These are phyloP conservation scores for Aphelinus atriplicis DNA, from an alignment of 1,140 invertebrate species.

Conservation along the genomic window DNA sequence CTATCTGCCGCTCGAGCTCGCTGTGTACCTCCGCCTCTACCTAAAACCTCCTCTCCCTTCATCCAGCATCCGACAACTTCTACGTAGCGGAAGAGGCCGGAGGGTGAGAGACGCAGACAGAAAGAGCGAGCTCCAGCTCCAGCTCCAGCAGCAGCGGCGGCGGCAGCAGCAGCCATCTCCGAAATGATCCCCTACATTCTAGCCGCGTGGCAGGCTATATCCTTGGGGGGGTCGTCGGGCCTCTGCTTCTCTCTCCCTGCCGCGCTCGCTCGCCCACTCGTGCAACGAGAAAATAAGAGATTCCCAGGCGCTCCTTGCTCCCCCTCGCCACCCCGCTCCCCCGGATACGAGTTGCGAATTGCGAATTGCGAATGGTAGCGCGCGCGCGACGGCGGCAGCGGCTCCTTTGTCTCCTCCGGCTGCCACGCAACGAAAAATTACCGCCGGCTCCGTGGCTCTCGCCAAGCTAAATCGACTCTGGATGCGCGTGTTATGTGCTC, in stretches of 20 bases:
- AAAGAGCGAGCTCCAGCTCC: slow-evolving; percentile 11
- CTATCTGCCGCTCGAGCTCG: slow-evolving; percentile 41
- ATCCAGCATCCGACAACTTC: slow-evolving; percentile 52
- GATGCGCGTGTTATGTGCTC: slow-evolving; percentile 51
- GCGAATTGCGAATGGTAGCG: slow-evolving; percentile 5
- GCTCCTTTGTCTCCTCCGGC: too few relatives aligned
- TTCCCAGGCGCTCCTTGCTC: slow-evolving; percentile 45
- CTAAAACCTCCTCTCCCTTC: slow-evolving; percentile 42
- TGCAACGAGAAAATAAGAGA: slow-evolving; percentile 61
- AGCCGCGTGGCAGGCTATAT: slow-evolving; percentile 52
- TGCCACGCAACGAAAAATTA: not conserved
- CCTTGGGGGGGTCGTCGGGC: slow-evolving; percentile 56
- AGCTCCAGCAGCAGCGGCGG: too few relatives aligned
- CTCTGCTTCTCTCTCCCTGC: too few relatives aligned
- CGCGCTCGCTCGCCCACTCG: slow-evolving; percentile 37
- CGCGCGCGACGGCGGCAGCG: too few relatives aligned
- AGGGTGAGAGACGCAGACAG: slow-evolving; percentile 31
- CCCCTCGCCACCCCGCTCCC: slow-evolving; percentile 10
- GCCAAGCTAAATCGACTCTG: slow-evolving; percentile 53
- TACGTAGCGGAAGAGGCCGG: slow-evolving; percentile 46
- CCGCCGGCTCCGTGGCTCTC: not conserved
- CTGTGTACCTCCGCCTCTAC: slow-evolving; percentile 34
- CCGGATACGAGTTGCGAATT: slow-evolving; percentile 21
- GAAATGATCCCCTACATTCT: slow-evolving; percentile 67
- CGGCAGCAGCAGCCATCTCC: slow-evolving; percentile 58